These are phyloP conservation scores for Calliphora vomitoria DNA, from an alignment of 2,888 invertebrate genomes.

Conservation along the genomic window DNA sequence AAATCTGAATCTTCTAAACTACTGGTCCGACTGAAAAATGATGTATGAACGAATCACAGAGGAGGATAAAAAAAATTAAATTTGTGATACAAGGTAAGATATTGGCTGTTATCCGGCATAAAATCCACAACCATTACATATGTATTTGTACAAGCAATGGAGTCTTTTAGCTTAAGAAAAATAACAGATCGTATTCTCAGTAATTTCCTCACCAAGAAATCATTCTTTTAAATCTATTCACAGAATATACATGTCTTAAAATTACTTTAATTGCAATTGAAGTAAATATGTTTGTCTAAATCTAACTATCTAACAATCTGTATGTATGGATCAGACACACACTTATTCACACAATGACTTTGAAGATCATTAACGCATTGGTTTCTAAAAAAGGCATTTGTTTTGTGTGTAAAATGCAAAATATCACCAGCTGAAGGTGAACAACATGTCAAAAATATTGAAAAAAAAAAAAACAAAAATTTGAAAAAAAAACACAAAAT, in stretches of 20 bases:
- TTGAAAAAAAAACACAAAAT: slow-evolving; percentile 28
- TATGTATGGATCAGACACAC: slow-evolving; percentile 10
- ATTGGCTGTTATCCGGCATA: no score
- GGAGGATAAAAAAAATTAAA: no score
- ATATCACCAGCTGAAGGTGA: slow-evolving; percentile 65
- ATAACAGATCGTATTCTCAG: no score
- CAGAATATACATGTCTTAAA: slow-evolving; percentile 20
- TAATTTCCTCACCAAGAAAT: neutral
- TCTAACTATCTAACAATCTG: neutral
- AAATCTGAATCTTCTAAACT: no score
- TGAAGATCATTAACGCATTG: slow-evolving; percentile 76
- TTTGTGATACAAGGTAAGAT: no score
- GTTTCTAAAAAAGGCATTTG: slow-evolving; percentile 64
- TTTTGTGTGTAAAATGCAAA: slow-evolving; percentile 57
- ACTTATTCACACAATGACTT: slow-evolving; percentile 60
- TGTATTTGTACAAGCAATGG: no score
- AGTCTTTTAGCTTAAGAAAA: no score
- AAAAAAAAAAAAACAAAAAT: slow-evolving; percentile 16
- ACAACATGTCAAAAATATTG: slow-evolving; percentile 50
- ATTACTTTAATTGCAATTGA: slow-evolving; percentile 61
- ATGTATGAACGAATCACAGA: no score
- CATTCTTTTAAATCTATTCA: slow-evolving; percentile 9
- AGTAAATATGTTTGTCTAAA: slow-evolving; percentile 26
- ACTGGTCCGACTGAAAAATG: no score
- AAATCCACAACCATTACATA: no score